These are phyloP conservation scores for Temnothorax unifasciatus DNA, from an alignment of 2,888 invertebrate species.

Conservation along the genomic window DNA sequence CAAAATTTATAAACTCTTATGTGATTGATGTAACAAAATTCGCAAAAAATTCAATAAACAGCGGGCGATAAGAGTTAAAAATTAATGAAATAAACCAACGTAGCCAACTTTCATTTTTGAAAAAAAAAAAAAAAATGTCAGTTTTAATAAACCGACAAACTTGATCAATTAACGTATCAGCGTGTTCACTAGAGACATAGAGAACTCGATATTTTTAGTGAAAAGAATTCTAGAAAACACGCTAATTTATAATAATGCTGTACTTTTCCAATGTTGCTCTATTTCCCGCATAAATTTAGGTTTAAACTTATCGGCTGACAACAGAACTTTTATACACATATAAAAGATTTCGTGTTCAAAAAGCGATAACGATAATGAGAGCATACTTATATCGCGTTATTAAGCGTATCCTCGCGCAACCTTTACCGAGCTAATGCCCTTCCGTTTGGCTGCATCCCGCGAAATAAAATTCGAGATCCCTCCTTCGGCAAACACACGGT, in stretches of 20 bases:
- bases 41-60: no score
- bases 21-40: neutral
- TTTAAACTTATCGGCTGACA: neutral
- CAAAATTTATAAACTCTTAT: neutral
- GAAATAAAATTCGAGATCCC: slow-evolving; percentile 18
- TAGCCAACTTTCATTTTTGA: neutral
- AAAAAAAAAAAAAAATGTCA: neutral
- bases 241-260: neutral
- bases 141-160: neutral
- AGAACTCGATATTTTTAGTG: neutral
- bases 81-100: neutral
- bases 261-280: neutral
- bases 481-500: slow-evolving; percentile 42
- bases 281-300: neutral
- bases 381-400: neutral
- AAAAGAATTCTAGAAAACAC: neutral
- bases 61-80: neutral
- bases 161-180: neutral
- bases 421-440: neutral
- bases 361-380: neutral
- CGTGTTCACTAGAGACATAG: neutral
- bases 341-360: no score
- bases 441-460: slow-evolving; percentile 10
- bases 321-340: neutral
- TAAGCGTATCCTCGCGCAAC: neutral